These are phyloP conservation scores for Pyrocephalus nanus DNA, from an alignment of 2,797 vertebrate species.

Conservation along the genomic window DNA sequence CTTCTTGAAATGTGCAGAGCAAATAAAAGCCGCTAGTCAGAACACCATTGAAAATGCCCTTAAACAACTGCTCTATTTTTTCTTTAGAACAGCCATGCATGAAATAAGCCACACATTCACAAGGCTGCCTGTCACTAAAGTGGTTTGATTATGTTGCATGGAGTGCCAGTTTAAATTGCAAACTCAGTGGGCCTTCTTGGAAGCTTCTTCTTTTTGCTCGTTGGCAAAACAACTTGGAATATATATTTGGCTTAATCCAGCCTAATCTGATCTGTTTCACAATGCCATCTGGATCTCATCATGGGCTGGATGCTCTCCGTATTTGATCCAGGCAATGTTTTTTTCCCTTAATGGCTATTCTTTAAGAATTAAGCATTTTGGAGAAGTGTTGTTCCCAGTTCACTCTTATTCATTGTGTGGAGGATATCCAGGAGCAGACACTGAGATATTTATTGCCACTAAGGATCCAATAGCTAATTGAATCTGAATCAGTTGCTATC, in stretches of 20 bases:
- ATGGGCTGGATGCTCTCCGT: not conserved
- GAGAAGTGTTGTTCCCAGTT: not conserved
- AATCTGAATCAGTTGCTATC: not conserved
- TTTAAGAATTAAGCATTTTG: slow-evolving; percentile 16
- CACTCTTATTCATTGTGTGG: not conserved
- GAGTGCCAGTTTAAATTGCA: slow-evolving; percentile 23
- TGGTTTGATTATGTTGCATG: not conserved
- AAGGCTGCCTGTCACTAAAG: not conserved
- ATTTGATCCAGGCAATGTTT: not conserved
- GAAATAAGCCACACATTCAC: not conserved
- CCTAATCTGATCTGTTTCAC: slow-evolving; percentile 34
- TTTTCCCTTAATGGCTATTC: not conserved
- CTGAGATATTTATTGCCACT: slow-evolving; percentile 17
- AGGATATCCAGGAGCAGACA: not conserved
- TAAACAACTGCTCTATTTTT: not conserved
- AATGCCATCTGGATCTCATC: slow-evolving; percentile 37
- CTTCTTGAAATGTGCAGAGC: not conserved
- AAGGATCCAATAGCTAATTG: not conserved
- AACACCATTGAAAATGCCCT: not conserved
- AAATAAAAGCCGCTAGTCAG: not conserved
- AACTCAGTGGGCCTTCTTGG: not conserved
- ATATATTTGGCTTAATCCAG: slow-evolving; percentile 46
- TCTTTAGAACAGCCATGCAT: not conserved
- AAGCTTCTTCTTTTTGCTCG: not conserved
- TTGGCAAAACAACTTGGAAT: slow-evolving; percentile 38